A percentile compares a stretch with the other conserved stretches of the same genome.
Evolutionary conservation across 2,888 invertebrate genomes (phyloP).

Genomic region (Brachycybe producta): DNA sequence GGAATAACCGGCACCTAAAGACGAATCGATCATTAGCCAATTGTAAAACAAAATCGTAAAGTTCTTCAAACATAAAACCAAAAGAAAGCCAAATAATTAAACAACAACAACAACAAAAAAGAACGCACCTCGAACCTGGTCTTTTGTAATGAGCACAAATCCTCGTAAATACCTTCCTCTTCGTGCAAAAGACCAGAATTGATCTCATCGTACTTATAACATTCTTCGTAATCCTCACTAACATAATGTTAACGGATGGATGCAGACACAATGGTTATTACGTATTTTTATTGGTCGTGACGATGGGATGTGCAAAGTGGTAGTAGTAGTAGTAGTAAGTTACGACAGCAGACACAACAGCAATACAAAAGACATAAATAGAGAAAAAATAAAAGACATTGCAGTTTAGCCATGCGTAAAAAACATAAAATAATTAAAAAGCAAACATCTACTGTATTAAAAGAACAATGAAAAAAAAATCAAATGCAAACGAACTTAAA

Average conservation of each 20-base stretch:
- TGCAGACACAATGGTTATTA: too few species aligned
- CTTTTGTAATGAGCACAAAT: conserved; percentile 54
- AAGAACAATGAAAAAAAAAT: too few species aligned
- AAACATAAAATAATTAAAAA: too few species aligned
- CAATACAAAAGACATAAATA: background rate
- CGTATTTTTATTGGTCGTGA: background rate
- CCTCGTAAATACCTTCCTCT: conserved; percentile 88
- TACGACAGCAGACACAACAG: background rate
- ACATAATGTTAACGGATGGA: too few species aligned
- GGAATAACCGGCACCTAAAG: conserved; percentile 10
- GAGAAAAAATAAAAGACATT: too few species aligned
- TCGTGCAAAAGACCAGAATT: conserved; percentile 28
- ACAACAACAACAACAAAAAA: background rate
- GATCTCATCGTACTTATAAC: conserved; percentile 31
- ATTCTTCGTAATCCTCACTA: conserved; percentile 29
- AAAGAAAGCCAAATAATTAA: background rate
- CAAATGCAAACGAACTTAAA: background rate
- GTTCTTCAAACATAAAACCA: background rate
- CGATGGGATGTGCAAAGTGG: background rate
- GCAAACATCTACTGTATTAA: too few species aligned
- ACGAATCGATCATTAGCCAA: background rate
- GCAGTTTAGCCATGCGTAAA: too few species aligned
- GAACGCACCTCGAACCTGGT: background rate
- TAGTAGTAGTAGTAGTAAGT: background rate
- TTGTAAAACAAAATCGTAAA: background rate